Percentiles rank a stretch among this genome's conserved stretches.
Evolutionary conservation across 2,113 vertebrate genomes (phyloP).

Genomic region (Tringa solitaria): DNA sequence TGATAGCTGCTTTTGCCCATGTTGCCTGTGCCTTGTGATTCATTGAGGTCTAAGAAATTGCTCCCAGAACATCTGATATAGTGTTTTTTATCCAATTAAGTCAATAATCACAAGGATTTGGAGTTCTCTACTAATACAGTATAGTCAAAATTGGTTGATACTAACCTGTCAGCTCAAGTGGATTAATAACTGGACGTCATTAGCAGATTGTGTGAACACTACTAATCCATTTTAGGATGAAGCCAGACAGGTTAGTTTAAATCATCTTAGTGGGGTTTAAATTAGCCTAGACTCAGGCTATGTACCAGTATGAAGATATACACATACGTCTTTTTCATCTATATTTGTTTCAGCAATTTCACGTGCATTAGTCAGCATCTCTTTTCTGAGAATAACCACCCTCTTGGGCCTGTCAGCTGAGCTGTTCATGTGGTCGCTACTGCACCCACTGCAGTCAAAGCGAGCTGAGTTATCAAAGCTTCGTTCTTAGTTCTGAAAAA

Average conservation of each 20-base stretch:
- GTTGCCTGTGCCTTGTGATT: background rate
- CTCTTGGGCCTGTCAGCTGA: background rate
- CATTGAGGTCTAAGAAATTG: background rate
- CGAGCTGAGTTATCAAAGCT: background rate
- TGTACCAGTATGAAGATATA: background rate
- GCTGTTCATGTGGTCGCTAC: background rate
- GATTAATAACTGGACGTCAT: conserved; percentile 18
- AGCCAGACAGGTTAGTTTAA: conserved; percentile 36
- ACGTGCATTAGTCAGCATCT: background rate
- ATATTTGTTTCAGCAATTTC: background rate
- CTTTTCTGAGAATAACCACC: background rate
- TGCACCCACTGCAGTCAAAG: background rate
- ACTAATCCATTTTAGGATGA: conserved; percentile 23
- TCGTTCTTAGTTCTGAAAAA: background rate
- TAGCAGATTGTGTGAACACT: background rate
- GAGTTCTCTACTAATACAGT: background rate
- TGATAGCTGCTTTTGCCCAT: background rate
- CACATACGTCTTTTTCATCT: background rate
- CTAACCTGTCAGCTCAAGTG: conserved; percentile 23
- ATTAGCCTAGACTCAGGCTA: background rate
- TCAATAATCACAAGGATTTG: conserved; percentile 30
- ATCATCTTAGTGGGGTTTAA: conserved; percentile 36
- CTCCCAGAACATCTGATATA: background rate
- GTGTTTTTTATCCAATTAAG: conserved; percentile 37
- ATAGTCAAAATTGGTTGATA: conserved; percentile 12